These are phyloP conservation scores for Agriopis leucophaearia DNA, from an alignment of 2,888 invertebrate genomes.

Conservation along the genomic window DNA sequence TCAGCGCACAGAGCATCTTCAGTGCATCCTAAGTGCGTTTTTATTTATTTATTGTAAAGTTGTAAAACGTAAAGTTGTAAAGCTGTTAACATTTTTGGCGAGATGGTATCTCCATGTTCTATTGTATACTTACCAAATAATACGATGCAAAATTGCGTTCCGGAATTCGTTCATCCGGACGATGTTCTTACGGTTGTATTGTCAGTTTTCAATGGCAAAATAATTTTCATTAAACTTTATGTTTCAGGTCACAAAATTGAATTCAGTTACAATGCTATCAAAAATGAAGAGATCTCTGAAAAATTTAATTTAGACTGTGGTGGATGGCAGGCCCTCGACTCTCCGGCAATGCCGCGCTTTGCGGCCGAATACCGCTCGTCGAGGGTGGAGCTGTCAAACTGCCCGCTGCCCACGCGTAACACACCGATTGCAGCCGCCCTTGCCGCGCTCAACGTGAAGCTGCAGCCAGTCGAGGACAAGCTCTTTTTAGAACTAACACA, in stretches of 20 bases:
- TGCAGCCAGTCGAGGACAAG: background rate
- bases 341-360: background rate
- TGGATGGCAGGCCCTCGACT: constrained; percentile 17
- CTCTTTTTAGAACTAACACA: background rate
- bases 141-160: too few relatives aligned
- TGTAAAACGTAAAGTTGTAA: too few relatives aligned
- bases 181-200: too few relatives aligned
- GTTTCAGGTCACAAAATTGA: background rate
- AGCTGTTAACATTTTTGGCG: too few relatives aligned
- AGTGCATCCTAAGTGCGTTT: too few relatives aligned
- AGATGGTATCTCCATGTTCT: too few relatives aligned
- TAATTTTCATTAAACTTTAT: background rate
- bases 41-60: too few relatives aligned
- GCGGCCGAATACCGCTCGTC: background rate
- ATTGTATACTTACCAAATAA: too few relatives aligned
- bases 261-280: background rate
- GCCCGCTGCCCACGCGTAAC: background rate
- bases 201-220: background rate
- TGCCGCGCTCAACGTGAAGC: background rate
- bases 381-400: background rate
- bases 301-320: background rate
- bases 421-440: background rate
- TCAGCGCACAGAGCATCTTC: too few relatives aligned
- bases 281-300: background rate
- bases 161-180: too few relatives aligned